phyloP scores from a whole-genome alignment of 2,797 vertebrate species.

The Sebastes flavidus region DNA sequence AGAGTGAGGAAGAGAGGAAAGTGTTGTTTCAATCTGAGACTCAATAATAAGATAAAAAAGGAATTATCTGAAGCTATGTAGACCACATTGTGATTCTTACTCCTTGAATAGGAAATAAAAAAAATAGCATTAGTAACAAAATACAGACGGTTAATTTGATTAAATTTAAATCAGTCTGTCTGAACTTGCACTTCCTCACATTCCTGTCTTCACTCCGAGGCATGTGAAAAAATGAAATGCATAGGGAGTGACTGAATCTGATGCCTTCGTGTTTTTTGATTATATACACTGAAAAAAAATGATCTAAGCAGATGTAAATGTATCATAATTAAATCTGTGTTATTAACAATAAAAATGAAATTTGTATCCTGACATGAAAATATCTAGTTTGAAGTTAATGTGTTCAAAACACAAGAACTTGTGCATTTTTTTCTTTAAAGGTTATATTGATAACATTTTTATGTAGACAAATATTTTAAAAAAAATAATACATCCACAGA shows the following conservation, averaged over 20 bases:
- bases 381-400: background rate
- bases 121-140: background rate
- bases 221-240: background rate
- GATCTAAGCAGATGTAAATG: background rate
- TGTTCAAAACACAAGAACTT: background rate
- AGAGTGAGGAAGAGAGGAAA: slow-evolving; percentile 51
- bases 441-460: accelerated
- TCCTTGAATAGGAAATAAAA: background rate
- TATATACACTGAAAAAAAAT: background rate
- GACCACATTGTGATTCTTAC: background rate
- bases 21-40: slow-evolving; percentile 42
- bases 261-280: background rate
- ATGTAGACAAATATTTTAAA: too few relatives aligned
- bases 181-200: background rate
- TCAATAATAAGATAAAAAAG: background rate
- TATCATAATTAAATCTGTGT: background rate
- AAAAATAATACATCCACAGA: too few relatives aligned
- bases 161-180: background rate
- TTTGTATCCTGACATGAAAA: background rate
- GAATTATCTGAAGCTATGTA: background rate
- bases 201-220: background rate
- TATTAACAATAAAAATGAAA: background rate
- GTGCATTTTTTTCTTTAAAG: background rate
- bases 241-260: background rate
- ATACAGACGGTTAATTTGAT: background rate